Percentiles rank a stretch among this genome's conserved stretches.
Evolutionary conservation across 1,140 invertebrate genomes (phyloP).

Genomic region (Drosophila sturtevanti): DNA sequence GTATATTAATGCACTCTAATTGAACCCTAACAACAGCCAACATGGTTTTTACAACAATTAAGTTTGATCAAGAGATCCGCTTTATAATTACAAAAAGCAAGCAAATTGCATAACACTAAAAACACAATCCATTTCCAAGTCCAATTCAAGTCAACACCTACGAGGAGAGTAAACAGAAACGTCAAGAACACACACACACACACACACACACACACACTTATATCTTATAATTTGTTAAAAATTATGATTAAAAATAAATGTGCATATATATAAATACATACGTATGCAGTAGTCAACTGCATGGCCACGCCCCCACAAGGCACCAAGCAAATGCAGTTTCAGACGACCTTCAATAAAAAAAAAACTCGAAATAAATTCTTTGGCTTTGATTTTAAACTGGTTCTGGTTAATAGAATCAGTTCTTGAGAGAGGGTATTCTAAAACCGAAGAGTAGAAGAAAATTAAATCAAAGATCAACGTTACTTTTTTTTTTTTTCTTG

Average conservation of each 20-base stretch:
- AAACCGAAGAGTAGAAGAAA: conserved; percentile 56
- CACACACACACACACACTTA: conserved; percentile 4
- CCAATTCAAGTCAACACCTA: conserved; percentile 52
- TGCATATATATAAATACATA: conserved; percentile 10
- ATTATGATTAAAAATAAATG: conserved; percentile 47
- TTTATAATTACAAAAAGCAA: conserved; percentile 50
- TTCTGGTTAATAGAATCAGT: conserved; percentile 43
- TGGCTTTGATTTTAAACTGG: conserved; percentile 48
- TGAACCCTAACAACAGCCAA: conserved; percentile 51
- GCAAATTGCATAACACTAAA: conserved; percentile 53
- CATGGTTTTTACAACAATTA: conserved; percentile 46
- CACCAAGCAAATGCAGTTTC: conserved; percentile 28
- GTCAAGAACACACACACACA: conserved; percentile 13
- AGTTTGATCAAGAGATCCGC: conserved; percentile 64
- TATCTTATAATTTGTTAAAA: conserved; percentile 41
- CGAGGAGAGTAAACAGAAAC: conserved; percentile 20
- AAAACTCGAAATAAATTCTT: conserved; percentile 51
- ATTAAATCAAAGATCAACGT: conserved; percentile 72
- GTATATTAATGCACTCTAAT: conserved; percentile 63
- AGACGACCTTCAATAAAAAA: conserved; percentile 57
- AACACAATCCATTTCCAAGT: conserved; percentile 46
- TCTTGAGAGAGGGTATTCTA: conserved; percentile 36
- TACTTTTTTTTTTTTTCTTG: conserved; percentile 18
- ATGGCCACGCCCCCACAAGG: conserved; percentile 42
- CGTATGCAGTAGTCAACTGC: conserved; percentile 18